Evolutionary conservation across 1,140 invertebrate genomes (phyloP).

Genomic region (Polypedilum vanderplanki): DNA sequence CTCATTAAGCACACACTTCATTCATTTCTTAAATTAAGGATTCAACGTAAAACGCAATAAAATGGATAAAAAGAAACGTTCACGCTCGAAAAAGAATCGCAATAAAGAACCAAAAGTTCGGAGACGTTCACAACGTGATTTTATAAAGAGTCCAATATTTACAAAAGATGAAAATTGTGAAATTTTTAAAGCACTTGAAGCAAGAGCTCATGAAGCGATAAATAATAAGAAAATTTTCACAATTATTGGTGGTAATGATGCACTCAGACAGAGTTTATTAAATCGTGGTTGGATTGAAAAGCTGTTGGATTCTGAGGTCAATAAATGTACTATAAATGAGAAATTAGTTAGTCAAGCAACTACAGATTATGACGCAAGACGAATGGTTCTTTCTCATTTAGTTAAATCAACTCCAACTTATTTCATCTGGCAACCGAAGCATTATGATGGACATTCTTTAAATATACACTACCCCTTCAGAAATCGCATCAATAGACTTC

Average conservation of each 20-base stretch:
- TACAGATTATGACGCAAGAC: constrained; percentile 39
- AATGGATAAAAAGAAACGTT: neutral
- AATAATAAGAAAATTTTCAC: constrained; percentile 40
- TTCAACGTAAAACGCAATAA: neutral
- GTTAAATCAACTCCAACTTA: constrained; percentile 50
- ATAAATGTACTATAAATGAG: constrained; percentile 35
- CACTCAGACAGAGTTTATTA: constrained; percentile 47
- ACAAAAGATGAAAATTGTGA: neutral
- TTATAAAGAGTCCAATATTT: neutral
- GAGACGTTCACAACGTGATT: neutral
- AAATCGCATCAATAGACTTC: constrained; percentile 48
- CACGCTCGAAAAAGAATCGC: neutral
- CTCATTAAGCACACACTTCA: neutral
- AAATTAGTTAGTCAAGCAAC: constrained; percentile 40
- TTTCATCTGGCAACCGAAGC: constrained; percentile 51
- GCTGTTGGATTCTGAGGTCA: constrained; percentile 36
- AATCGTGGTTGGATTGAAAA: constrained; percentile 57
- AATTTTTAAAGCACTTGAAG: constrained; percentile 34
- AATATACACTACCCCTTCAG: constrained; percentile 45
- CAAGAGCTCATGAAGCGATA: constrained; percentile 38
- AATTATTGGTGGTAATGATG: constrained; percentile 43
- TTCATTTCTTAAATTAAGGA: neutral
- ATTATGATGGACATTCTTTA: constrained; percentile 41
- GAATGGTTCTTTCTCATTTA: constrained; percentile 50
- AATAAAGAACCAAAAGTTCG: neutral